Conservation (phyloP, 2,113 vertebrate species). For the Dasyurus viverrinus region DNA sequence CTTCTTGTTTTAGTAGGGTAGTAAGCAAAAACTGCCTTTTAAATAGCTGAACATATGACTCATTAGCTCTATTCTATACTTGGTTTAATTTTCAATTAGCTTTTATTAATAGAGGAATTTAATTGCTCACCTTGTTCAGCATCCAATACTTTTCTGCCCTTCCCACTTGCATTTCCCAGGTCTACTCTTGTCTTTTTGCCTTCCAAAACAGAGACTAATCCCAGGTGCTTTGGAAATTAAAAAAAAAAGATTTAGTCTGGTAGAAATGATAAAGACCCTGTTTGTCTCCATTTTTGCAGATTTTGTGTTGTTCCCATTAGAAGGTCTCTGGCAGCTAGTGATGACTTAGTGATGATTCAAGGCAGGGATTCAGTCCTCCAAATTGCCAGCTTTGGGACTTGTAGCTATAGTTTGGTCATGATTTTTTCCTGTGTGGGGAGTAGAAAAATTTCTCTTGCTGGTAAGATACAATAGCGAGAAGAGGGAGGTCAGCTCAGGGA, state of each 20-base stretch:
- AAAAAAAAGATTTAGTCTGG: neutral
- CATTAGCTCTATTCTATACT: conserved; percentile 79
- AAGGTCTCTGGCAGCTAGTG: neutral
- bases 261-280: conserved; percentile 30
- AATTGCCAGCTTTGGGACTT: conserved; percentile 14
- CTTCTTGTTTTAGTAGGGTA: conserved; percentile 49
- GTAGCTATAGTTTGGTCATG: neutral
- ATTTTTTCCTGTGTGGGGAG: neutral
- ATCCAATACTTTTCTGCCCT: conserved; percentile 58
- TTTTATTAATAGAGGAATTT: conserved; percentile 71
- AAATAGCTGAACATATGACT: conserved; percentile 74
- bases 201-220: neutral
- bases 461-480: conserved; percentile 7
- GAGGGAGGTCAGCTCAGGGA: neutral
- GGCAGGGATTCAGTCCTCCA: neutral
- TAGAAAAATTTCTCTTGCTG: conserved; percentile 23
- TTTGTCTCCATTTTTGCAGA: neutral
- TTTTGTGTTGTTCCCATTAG: neutral
- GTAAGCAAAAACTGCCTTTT: conserved; percentile 71
- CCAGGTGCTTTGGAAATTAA: neutral
- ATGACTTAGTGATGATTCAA: conserved; percentile 11
- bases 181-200: neutral
- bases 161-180: conserved; percentile 13
- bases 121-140: conserved; percentile 58
- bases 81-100: conserved; percentile 83